Percentiles rank a stretch among this genome's conserved stretches.
Conservation (phyloP, 1,140 invertebrate genomes). For the Apis dorsata region DNA sequence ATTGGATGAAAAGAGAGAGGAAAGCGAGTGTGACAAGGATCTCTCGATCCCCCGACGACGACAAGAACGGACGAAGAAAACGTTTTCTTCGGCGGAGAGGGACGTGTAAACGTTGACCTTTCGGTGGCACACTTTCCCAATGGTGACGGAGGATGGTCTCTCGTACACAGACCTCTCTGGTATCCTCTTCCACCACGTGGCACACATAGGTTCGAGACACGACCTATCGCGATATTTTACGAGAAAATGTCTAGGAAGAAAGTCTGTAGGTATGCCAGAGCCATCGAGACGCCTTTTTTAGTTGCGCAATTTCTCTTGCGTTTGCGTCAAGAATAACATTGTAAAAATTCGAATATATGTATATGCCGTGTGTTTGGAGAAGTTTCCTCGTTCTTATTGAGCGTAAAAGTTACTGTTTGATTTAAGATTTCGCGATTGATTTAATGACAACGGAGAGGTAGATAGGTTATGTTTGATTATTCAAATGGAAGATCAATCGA, state of each 20-base stretch:
- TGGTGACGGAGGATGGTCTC: slow-evolving; percentile 59
- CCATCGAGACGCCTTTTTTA: background rate
- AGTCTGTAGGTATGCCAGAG: slow-evolving; percentile 25
- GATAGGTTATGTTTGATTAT: no score
- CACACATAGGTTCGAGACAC: slow-evolving; percentile 61
- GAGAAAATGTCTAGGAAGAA: slow-evolving; percentile 37
- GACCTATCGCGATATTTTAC: slow-evolving; percentile 40
- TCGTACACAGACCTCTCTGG: slow-evolving; percentile 53
- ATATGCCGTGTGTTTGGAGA: no score
- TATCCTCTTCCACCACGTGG: slow-evolving; percentile 45
- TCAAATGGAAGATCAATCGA: no score
- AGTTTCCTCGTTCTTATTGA: background rate
- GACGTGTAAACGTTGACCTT: slow-evolving; percentile 72
- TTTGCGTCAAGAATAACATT: background rate
- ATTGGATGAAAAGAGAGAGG: background rate
- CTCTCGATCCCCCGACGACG: slow-evolving; percentile 6
- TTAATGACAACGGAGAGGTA: no score
- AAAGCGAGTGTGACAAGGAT: background rate
- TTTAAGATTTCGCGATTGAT: no score
- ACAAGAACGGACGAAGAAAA: slow-evolving; percentile 40
- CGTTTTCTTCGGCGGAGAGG: slow-evolving; percentile 29
- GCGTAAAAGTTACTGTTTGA: background rate
- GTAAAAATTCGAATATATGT: background rate
- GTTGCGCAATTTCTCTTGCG: slow-evolving; percentile 30
- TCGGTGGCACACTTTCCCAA: slow-evolving; percentile 76